Base-by-base conservation (phyloP, 2,888 invertebrate genomes). In the Nymphalis polychloros region DNA sequence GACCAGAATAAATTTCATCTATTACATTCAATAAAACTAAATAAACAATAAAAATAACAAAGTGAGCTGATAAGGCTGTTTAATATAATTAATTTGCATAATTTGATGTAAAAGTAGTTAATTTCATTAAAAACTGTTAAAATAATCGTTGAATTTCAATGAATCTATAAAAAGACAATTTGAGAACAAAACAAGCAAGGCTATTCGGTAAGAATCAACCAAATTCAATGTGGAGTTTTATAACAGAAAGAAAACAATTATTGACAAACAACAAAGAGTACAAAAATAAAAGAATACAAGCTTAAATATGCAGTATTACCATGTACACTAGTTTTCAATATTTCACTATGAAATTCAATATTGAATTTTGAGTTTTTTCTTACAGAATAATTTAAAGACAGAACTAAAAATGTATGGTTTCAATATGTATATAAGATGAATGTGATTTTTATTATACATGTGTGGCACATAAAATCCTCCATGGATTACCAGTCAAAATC, bases 1-100 rank as follows among this genome's bases (percentile, higher is more conserved):
- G 89, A 89, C 89, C 88, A 89, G 89, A 89, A 88, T 83, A 83
- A 79, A 84, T 85, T 82, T 78, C 76, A 72, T 80, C 77, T 81
- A 80, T 81, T 71, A 72, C 77, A 76, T 75, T 75, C 76, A 79
- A 82, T 80, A 84, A 86, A 84, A 84, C 84, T 85, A 83, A 82
- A 78, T 82, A 82, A 83, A 84, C 68, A 77, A 80, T 77, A 79
- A 78, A 41, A 76, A 73, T 78, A 78, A 84, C 78, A 82, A 78
- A 77, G 79, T 78, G 76, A 79, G 72, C 73, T 68, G 68, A 75
- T 50, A 55, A 52, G 46, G 23, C 59, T 76, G 31, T 57, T 57
- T 31, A 49, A 49, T 55, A 57, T 27, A 41, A 57, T 19, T 41
- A 41, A 41, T 19, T 57, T 41, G 41, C 57, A 57, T 13, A 31